Percentiles rank a stretch among this genome's conserved stretches.
Conservation (phyloP, 2,888 invertebrate species). For the Pheosia tremula region DNA sequence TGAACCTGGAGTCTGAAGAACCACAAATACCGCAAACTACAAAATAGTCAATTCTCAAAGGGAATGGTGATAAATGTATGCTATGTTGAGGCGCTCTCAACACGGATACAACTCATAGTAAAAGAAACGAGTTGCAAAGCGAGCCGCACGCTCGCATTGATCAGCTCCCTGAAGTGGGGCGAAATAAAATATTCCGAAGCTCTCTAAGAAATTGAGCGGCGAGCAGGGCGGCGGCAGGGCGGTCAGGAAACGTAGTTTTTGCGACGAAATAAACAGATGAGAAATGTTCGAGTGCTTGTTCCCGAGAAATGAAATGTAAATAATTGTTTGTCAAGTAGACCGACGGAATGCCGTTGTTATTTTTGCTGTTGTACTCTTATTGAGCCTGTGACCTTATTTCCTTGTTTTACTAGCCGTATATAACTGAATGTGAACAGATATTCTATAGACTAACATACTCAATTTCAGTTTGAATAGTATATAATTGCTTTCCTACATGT, state of each 20-base stretch:
- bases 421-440: too few relatives aligned
- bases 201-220: slow-evolving; percentile 39
- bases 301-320: slow-evolving; percentile 6
- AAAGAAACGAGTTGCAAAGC: slow-evolving; percentile 5
- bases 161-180: slow-evolving; percentile 30
- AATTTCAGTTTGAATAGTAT: too few relatives aligned
- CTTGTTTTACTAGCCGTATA: too few relatives aligned
- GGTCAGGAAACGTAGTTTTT: slow-evolving; percentile 4
- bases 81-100: background rate
- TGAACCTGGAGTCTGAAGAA: too few relatives aligned
- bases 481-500: too few relatives aligned
- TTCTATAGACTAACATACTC: too few relatives aligned
- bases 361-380: background rate
- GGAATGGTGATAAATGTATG: slow-evolving; percentile 1
- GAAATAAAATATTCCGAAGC: slow-evolving; percentile 40
- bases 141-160: slow-evolving; percentile 15
- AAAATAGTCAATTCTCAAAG: slow-evolving; percentile 4
- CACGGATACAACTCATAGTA: slow-evolving; percentile 1
- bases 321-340: background rate
- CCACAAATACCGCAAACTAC: background rate
- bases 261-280: slow-evolving; percentile 7
- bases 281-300: slow-evolving; percentile 2
- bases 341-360: background rate
- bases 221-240: background rate
- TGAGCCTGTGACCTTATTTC: background rate